Percentiles rank a stretch among this genome's conserved stretches.
Conservation (phyloP, 1,140 invertebrate genomes). For the Lethocerus indicus region DNA sequence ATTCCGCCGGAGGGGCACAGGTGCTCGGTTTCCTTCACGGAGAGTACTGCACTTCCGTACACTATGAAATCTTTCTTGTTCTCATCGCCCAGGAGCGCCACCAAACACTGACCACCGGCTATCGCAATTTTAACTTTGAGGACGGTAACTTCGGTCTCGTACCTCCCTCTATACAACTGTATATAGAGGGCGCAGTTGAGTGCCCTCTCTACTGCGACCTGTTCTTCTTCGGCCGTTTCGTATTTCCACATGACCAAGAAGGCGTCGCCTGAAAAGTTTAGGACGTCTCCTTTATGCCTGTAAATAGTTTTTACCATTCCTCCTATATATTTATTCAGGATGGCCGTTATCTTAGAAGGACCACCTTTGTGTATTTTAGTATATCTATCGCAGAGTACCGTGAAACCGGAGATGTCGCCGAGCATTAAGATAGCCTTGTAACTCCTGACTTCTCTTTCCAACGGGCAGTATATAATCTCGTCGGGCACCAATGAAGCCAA, state of each 20-base stretch:
- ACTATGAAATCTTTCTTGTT: slow-evolving; percentile 35
- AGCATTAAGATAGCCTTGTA: no score
- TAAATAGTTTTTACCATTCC: no score
- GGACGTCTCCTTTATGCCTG: no score
- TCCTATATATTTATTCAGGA: no score
- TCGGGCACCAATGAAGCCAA: no score
- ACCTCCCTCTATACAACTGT: slow-evolving; percentile 39
- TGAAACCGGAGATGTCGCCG: no score
- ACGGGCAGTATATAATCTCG: no score
- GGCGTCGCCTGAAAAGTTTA: slow-evolving; percentile 32
- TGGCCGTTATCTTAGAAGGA: no score
- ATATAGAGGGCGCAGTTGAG: slow-evolving; percentile 42
- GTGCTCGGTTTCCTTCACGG: slow-evolving; percentile 28
- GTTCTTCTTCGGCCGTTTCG: slow-evolving; percentile 28
- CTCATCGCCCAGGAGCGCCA: slow-evolving; percentile 34
- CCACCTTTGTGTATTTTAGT: no score
- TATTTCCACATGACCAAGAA: slow-evolving; percentile 44
- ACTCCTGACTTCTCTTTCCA: no score
- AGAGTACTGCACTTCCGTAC: slow-evolving; percentile 39
- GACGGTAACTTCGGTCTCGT: slow-evolving; percentile 37
- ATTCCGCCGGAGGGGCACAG: slow-evolving; percentile 11
- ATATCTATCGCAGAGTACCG: no score
- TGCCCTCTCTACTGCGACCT: slow-evolving; percentile 34
- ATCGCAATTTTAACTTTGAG: slow-evolving; percentile 42
- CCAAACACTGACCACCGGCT: slow-evolving; percentile 35